Percentiles rank a stretch among this genome's conserved stretches.
phyloP scores from a whole-genome alignment of 2,113 vertebrate genomes.

The Lepisosteus osseus region DNA sequence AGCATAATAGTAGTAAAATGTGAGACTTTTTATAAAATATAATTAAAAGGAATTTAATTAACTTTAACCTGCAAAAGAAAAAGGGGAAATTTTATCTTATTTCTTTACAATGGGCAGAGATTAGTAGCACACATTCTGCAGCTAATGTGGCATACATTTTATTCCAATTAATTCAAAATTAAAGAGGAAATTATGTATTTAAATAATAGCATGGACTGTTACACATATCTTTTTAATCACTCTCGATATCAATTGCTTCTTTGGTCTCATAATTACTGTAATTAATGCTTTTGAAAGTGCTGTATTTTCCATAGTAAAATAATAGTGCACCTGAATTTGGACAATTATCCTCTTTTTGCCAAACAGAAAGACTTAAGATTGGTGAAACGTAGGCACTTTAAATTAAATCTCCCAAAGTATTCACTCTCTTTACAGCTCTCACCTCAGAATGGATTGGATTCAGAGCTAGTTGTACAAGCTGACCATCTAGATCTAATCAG shows the following conservation, averaged over 20 bases:
- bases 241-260: constrained; percentile 52
- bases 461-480: no score
- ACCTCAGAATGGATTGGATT: no score
- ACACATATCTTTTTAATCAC: constrained; percentile 62
- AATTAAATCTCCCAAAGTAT: no score
- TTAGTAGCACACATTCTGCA: constrained; percentile 81
- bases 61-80: constrained; percentile 82
- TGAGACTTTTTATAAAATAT: constrained; percentile 87
- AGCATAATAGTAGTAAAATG: constrained; percentile 81
- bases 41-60: constrained; percentile 98
- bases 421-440: no score
- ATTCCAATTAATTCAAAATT: constrained; percentile 95
- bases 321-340: constrained; percentile 45
- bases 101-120: constrained; percentile 82
- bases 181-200: constrained; percentile 82
- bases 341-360: constrained; percentile 31
- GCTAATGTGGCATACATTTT: constrained; percentile 89
- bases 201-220: constrained; percentile 79
- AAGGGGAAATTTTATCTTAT: constrained; percentile 79
- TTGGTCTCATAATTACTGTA: constrained; percentile 70
- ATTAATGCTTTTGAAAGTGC: constrained; percentile 60
- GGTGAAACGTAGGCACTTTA: not conserved
- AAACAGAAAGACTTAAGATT: constrained; percentile 9
- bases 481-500: no score
- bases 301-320: constrained; percentile 31